phyloP scores from a whole-genome alignment of 2,888 invertebrate genomes.

The Tenthredo livida region DNA sequence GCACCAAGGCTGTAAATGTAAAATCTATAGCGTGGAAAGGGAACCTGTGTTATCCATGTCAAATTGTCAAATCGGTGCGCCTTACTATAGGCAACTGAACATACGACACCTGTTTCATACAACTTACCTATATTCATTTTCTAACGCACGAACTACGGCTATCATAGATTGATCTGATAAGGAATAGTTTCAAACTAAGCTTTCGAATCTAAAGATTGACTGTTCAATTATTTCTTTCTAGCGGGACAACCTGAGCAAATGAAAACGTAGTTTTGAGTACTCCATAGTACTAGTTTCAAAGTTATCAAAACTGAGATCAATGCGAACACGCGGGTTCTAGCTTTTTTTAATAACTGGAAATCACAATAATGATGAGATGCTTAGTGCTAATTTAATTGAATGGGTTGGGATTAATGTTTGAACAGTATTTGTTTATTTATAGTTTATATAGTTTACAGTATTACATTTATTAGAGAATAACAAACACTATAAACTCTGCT shows the following conservation, averaged over 20 bases:
- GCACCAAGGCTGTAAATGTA: not conserved
- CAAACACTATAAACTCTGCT: slow-evolving; percentile 64
- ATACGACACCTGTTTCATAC: not conserved
- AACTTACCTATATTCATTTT: not conserved
- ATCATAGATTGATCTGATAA: not conserved
- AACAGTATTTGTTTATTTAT: slow-evolving; percentile 63
- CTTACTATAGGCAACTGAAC: not conserved
- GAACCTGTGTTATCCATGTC: not conserved
- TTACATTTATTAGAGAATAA: slow-evolving; percentile 65
- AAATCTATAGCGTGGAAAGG: not conserved
- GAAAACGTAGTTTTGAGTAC: not conserved
- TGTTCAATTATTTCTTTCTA: not conserved
- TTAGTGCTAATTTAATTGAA: not conserved
- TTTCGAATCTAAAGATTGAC: not conserved
- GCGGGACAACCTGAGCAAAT: too few relatives aligned
- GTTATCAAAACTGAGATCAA: not conserved
- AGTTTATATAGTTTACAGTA: slow-evolving; percentile 56
- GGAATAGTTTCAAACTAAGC: not conserved
- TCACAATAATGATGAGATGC: not conserved
- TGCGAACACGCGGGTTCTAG: not conserved
- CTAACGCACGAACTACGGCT: not conserved
- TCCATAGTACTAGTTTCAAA: not conserved
- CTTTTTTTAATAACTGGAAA: too few relatives aligned
- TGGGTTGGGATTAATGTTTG: slow-evolving; percentile 54
- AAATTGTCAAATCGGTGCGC: not conserved